Evolutionary conservation across 2,113 vertebrate genomes (phyloP).

Genomic region (Paedocypris sp.): DNA sequence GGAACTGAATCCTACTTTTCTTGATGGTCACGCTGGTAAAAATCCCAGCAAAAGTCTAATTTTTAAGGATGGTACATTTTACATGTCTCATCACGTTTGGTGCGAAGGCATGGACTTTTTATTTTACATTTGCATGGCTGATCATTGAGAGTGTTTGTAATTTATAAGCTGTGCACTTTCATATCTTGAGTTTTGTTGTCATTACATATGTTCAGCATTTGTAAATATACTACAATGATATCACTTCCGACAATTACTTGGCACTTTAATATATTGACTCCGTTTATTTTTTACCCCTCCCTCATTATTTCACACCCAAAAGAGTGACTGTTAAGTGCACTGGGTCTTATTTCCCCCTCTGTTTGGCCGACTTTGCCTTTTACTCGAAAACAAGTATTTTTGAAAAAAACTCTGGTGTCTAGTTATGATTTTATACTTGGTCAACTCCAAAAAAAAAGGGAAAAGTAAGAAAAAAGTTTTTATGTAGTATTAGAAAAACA

Average conservation of each 20-base stretch:
- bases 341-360: conserved; percentile 42
- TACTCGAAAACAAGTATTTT: conserved; percentile 43
- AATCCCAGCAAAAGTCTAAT: too few relatives aligned
- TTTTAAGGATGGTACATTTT: too few relatives aligned
- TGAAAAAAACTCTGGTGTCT: conserved; percentile 27
- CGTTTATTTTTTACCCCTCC: conserved; percentile 3
- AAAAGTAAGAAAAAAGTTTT: conserved; percentile 26
- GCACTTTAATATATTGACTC: conserved; percentile 47
- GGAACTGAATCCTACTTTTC: too few relatives aligned
- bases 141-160: conserved; percentile 3
- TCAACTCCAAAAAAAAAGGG: conserved; percentile 29
- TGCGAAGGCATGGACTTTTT: too few relatives aligned
- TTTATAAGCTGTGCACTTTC: conserved; percentile 5
- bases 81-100: too few relatives aligned
- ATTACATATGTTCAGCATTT: not conserved
- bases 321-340: conserved; percentile 47
- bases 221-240: not conserved
- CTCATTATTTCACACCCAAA: not conserved
- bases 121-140: not conserved
- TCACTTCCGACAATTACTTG: conserved; percentile 23
- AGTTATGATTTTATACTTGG: conserved; percentile 31
- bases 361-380: conserved; percentile 49
- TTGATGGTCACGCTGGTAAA: too few relatives aligned
- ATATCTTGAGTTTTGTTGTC: not conserved
- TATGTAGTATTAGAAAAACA: conserved; percentile 32